Conservation (phyloP, 1,140 invertebrate species). For the Yoshiicerus persimilis region DNA sequence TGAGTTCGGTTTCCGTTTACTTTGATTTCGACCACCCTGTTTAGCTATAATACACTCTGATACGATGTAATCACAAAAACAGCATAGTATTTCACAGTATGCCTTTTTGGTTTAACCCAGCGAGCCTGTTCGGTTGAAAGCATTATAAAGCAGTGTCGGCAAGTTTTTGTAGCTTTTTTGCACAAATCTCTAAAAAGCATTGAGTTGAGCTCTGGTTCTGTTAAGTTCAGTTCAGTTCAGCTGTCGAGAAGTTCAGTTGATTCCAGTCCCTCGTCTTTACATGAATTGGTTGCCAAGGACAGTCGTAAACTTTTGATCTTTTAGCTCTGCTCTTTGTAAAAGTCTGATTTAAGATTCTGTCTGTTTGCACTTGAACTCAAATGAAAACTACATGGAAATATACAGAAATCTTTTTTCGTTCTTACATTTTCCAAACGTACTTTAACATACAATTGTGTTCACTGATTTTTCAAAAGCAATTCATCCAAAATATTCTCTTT, state of each 20-base stretch:
- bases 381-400: background rate
- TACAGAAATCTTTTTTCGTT: background rate
- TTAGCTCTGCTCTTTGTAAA: conserved; percentile 1
- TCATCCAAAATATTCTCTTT: no score
- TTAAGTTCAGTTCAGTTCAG: background rate
- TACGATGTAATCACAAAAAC: background rate
- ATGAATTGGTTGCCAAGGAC: conserved; percentile 5
- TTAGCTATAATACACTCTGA: background rate
- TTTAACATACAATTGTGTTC: background rate
- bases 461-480: background rate
- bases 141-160: background rate
- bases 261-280: background rate
- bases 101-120: background rate
- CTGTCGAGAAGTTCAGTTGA: background rate
- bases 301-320: conserved; percentile 17
- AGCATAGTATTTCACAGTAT: background rate
- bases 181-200: conserved; percentile 7
- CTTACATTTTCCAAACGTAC: background rate
- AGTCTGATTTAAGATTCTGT: background rate
- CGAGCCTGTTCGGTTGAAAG: background rate
- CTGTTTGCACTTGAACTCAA: background rate
- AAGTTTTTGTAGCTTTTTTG: background rate
- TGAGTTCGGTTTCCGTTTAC: background rate
- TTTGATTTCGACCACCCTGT: conserved; percentile 14
- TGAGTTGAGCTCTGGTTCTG: background rate